Conservation (phyloP, 2,797 vertebrate genomes). For the Pseudochromis fuscus region DNA sequence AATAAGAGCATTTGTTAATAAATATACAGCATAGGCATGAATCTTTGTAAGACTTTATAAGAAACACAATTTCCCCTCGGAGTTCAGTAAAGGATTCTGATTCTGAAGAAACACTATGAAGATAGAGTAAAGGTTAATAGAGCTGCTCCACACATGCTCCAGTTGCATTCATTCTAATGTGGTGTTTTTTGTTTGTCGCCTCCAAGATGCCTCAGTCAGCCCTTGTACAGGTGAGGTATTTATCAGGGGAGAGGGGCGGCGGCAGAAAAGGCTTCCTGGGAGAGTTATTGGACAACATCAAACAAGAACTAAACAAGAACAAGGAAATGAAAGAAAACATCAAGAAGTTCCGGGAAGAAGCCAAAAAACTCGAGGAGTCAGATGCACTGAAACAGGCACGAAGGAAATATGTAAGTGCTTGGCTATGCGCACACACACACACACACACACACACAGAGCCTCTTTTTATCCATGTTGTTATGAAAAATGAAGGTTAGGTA, state of each 20-base stretch:
- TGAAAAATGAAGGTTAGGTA: neutral
- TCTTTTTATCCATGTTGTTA: neutral
- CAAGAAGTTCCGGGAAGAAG: constrained; percentile 94
- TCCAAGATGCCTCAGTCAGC: constrained; percentile 36
- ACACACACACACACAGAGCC: neutral
- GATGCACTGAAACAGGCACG: constrained; percentile 93
- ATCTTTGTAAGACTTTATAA: too few relatives aligned
- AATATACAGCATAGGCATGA: neutral
- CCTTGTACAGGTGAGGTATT: constrained; percentile 70
- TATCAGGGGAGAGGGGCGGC: constrained; percentile 81
- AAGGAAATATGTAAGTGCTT: constrained; percentile 92
- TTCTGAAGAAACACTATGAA: too few relatives aligned
- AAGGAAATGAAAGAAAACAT: constrained; percentile 99
- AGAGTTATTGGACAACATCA: constrained; percentile 92
- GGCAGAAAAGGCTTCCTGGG: constrained; percentile 93
- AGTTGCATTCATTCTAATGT: neutral
- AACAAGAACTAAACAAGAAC: constrained; percentile 94
- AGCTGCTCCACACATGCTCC: neutral
- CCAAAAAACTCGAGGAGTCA: constrained; percentile 94
- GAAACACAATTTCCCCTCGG: too few relatives aligned
- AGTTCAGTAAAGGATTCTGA: too few relatives aligned
- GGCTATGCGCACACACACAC: neutral
- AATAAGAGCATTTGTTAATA: neutral
- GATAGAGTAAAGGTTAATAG: neutral
- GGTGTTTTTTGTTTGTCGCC: constrained; percentile 13